phyloP scores from a whole-genome alignment of 1,140 invertebrate genomes.

The Drosophila sproati region DNA sequence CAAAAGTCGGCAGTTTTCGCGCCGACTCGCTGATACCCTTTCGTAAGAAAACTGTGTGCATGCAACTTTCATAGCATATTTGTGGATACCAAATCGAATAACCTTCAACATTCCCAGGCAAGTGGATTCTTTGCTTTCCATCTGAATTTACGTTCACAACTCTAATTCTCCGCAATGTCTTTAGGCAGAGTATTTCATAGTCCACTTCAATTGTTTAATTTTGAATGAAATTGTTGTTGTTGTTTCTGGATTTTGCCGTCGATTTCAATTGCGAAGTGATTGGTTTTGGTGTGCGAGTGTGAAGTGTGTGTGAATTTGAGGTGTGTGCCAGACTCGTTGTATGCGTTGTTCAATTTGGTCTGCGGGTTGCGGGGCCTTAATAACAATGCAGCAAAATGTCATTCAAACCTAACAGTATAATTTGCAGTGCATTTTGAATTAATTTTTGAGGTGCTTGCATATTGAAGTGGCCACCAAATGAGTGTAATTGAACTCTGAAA shows the following conservation, averaged over 20 bases:
- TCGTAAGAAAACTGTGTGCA: neutral
- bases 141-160: neutral
- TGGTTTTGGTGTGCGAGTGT: neutral
- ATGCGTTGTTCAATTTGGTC: neutral
- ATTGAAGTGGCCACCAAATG: too few relatives aligned
- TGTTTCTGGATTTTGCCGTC: neutral
- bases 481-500: too few relatives aligned
- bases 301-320: neutral
- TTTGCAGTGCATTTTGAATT: slow-evolving; percentile 1
- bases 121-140: neutral
- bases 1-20: neutral
- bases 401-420: neutral
- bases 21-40: neutral
- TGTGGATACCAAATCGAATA: too few relatives aligned
- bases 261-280: neutral
- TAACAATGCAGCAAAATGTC: slow-evolving; percentile 7
- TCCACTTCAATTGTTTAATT: neutral
- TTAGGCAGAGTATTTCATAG: neutral
- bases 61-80: too few relatives aligned
- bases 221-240: neutral
- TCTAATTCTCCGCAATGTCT: too few relatives aligned
- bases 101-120: too few relatives aligned
- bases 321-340: neutral
- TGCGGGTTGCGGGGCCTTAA: neutral
- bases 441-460: neutral